Percentiles rank a stretch among this genome's conserved stretches.
Evolutionary conservation across 2,888 invertebrate species (phyloP).

Genomic region (Ophion slaviceki): DNA sequence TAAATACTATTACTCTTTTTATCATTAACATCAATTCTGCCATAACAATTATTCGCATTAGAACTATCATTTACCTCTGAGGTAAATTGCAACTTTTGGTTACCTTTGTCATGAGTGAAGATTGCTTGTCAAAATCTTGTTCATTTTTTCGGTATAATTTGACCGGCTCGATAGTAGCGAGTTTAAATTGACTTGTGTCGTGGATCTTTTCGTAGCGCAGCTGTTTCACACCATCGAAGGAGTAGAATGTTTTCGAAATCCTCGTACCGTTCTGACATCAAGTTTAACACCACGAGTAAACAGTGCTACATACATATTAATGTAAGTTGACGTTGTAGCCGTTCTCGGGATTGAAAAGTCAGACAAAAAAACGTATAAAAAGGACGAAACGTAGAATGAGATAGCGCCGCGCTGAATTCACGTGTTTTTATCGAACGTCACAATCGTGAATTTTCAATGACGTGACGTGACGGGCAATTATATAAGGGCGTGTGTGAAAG

Average conservation of each 20-base stretch:
- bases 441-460: conserved; percentile 66
- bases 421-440: conserved; percentile 60
- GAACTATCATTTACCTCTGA: no score
- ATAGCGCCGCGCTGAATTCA: conserved; percentile 32
- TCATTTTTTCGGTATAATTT: not conserved
- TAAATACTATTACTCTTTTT: not conserved
- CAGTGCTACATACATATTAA: conserved; percentile 23
- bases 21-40: no score
- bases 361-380: conserved; percentile 13
- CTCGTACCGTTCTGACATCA: conserved; percentile 11
- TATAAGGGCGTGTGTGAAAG: conserved; percentile 51
- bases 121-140: not conserved
- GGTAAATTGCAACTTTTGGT: no score
- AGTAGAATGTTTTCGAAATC: not conserved
- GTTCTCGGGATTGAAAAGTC: not conserved
- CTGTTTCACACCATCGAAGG: conserved; percentile 25
- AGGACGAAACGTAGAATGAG: conserved; percentile 10
- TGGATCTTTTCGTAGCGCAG: not conserved
- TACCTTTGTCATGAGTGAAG: not conserved
- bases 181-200: not conserved
- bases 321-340: conserved; percentile 30
- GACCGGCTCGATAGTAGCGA: no score
- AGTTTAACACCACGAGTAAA: conserved; percentile 29
- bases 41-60: no score
- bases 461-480: conserved; percentile 62